Evolutionary conservation across 2,113 vertebrate genomes (phyloP), one percentile per base, ranked within the genome.

Genomic region (Lampris incognitus): DNA sequence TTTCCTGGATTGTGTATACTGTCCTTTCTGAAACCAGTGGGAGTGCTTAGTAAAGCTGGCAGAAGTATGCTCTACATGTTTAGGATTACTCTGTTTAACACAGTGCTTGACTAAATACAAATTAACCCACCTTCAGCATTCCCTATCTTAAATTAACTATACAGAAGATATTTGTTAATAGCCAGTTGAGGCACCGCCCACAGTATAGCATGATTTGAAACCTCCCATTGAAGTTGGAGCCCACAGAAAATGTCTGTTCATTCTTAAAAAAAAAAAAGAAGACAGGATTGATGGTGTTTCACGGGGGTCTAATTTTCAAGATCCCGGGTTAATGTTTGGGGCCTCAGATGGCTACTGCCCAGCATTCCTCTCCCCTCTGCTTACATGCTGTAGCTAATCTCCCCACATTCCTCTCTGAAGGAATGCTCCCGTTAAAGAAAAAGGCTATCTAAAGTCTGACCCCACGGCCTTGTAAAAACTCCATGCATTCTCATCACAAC

Each of bases 371-470:
- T 83, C 79, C 66, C 69, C 81, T 83, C 82, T n/a, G 56, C 78
- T 88, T 86, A 88, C 89, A 91, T 71, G 60, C 89, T 5, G 76
- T 75, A 87, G 90, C 90, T 92, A 89, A 93, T 92, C 91, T 93
- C 86, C 81, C 90, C 85, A 85, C 93, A 93, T 94, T 93, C 90
- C 91, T 86, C 2, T 1, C 60, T 74, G 74, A 84, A 65, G 91
- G 92, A 93, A 91, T 92, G 93, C 85, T 91, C 87, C 92, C 77
- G 78, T 91, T 85, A 87, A 88, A 88, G 87, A 87, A 93, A 92
- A 90, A 88, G 87, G 87, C 92, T 90, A 93, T 93, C 83, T 92
- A 89, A 85, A 89, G 92, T 90, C 83, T 90, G 91, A 92, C 94
- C 90, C 85, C 76, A 81, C 69, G 50, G 83, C 90, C 85, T 90